Conservation (phyloP, 2,113 vertebrate genomes). For the Abramis brama region DNA sequence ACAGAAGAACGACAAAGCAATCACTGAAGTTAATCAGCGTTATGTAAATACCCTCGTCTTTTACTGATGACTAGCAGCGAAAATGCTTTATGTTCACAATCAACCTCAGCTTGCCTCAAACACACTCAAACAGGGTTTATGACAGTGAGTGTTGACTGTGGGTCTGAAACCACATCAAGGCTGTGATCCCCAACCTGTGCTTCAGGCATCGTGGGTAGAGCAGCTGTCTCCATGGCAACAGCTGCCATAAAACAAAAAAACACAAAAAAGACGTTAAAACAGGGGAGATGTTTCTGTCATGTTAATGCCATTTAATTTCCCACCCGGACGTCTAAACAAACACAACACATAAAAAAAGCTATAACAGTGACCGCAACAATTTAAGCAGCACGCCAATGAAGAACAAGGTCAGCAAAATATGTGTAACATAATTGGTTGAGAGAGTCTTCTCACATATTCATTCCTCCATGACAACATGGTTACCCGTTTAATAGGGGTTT, state of each 20-base stretch:
- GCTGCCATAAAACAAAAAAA: conserved; percentile 22
- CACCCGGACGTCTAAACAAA: not conserved
- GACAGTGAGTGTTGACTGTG: not conserved
- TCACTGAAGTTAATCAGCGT: conserved; percentile 18
- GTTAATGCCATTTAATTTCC: conserved; percentile 26
- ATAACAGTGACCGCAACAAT: not conserved
- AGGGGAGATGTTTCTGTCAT: not conserved
- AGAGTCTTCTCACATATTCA: not conserved
- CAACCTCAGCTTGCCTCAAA: not conserved
- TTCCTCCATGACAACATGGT: not conserved
- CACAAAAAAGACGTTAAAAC: not conserved
- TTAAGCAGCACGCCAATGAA: not conserved
- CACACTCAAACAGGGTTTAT: conserved; percentile 8
- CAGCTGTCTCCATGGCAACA: conserved; percentile 54
- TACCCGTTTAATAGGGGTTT: not conserved
- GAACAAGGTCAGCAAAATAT: conserved; percentile 13
- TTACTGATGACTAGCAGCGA: conserved; percentile 23
- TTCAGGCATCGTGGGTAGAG: conserved; percentile 33
- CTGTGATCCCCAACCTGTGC: conserved; percentile 45
- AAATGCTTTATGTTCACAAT: conserved; percentile 19
- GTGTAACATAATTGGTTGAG: not conserved
- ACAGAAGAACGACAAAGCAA: not conserved
- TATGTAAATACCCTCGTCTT: conserved; percentile 8
- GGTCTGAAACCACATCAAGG: conserved; percentile 41
- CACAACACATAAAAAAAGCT: not conserved